A percentile compares a stretch with the other conserved stretches of the same genome.
These are phyloP conservation scores for Pseudolycoriella hygida DNA, from an alignment of 2,888 invertebrate species.

Conservation along the genomic window DNA sequence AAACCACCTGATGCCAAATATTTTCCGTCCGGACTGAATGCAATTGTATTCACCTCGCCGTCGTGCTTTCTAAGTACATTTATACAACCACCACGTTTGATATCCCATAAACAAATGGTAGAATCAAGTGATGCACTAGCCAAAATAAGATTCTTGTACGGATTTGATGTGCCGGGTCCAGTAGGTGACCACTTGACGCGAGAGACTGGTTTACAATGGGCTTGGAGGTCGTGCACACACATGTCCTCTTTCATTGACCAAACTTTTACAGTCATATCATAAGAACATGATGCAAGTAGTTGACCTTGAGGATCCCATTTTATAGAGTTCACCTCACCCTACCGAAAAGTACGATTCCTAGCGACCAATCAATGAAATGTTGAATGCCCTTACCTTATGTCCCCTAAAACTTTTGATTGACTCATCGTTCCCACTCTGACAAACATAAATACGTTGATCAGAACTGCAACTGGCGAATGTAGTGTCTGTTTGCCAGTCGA, in stretches of 20 bases:
- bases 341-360: too few relatives aligned
- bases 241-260: constrained; percentile 97
- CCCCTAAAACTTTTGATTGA: constrained; percentile 98
- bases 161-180: constrained; percentile 91
- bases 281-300: constrained; percentile 36
- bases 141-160: constrained; percentile 87
- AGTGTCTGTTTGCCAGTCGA: constrained; percentile 99
- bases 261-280: constrained; percentile 98
- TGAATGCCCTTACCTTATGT: constrained; percentile 65
- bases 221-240: constrained; percentile 87
- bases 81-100: constrained; percentile 76
- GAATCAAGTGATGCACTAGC: constrained; percentile 99
- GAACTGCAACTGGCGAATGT: constrained; percentile 97
- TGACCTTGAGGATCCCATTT: constrained; percentile 99
- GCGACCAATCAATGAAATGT: background rate
- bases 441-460: constrained; percentile 97
- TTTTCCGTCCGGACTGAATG: constrained; percentile 97
- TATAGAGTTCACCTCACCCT: constrained; percentile 99
- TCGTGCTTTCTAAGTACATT: constrained; percentile 94
- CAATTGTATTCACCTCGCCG: too few relatives aligned
- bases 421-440: constrained; percentile 77
- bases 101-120: constrained; percentile 88
- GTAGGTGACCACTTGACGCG: constrained; percentile 99
- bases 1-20: constrained; percentile 98
- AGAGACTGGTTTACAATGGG: constrained; percentile 97